phyloP scores from a whole-genome alignment of 2,113 vertebrate species.

The Cebus imitator region DNA sequence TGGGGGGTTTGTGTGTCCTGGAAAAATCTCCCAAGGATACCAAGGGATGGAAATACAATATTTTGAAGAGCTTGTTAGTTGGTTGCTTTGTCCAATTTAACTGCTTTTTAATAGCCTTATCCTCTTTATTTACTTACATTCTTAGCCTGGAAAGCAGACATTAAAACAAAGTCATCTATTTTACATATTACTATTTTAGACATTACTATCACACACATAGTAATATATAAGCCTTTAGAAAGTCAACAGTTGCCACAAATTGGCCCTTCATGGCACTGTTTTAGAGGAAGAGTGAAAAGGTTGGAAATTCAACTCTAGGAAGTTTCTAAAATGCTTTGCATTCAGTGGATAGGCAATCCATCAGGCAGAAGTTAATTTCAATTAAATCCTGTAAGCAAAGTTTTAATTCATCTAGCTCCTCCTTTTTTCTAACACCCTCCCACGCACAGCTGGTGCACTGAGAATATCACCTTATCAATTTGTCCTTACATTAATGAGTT shows the following conservation, averaged over 20 bases:
- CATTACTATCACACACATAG: neutral
- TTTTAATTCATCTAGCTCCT: neutral
- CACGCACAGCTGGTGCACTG: neutral
- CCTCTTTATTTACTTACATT: neutral
- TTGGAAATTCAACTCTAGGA: slow-evolving; percentile 29
- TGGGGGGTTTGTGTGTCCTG: neutral
- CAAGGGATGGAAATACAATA: neutral
- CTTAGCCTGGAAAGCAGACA: neutral
- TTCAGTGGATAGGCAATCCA: neutral
- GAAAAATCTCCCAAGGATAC: neutral
- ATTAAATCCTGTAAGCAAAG: neutral
- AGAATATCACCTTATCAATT: slow-evolving; percentile 13
- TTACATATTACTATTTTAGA: neutral
- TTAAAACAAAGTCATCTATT: neutral
- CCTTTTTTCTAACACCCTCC: neutral
- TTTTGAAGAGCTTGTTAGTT: neutral
- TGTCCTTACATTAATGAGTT: slow-evolving; percentile 3
- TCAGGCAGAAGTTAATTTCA: neutral
- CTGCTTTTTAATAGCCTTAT: neutral
- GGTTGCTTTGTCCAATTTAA: neutral
- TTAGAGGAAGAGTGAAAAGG: neutral
- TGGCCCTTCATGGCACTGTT: neutral
- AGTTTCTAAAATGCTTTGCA: neutral
- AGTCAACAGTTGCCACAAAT: neutral
- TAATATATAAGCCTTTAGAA: neutral